Evolutionary conservation across 2,113 vertebrate species (phyloP), one percentile per base, ranked within the genome.

Genomic region (Hystrix cristata): DNA sequence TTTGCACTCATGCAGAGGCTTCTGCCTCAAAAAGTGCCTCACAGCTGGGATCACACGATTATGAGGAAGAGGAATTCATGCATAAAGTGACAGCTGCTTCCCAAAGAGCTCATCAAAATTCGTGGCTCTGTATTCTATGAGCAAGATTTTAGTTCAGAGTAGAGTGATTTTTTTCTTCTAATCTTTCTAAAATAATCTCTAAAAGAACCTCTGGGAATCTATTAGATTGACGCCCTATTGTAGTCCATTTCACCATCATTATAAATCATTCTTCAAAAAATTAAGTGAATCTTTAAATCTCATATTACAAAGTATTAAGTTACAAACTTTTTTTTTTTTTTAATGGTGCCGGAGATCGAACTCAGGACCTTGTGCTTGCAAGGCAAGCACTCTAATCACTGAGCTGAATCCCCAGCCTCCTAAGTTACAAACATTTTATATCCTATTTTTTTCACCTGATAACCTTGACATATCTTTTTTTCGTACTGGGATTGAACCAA

Each of bases 161-260:
- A 31, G 25, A 91, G 67, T 69, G n/a, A 86, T 85, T 83, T 93
- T 82, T 86, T 46, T 94, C 31, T 53, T 94, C 31, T 53, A 62
- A 34, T 86, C 53, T 94, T 96, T 83, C 43, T 81, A 92, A 79
- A 87, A 74, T 92, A 62, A 94, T 94, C 59, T 80, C 53, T 88
- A 69, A 90, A 88, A 48, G 55, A 92, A 62, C 4, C 38, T 96
- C 57, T 87, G 72, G 48, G 25, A 88, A 16, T 13, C 62, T 82
- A 7, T 96, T 83, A 92, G 62, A 80, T 31, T 25, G 2, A 93
- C 95, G 55, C 15, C 29, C 65, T 88, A 57, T 69, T 69, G n/a
- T 94, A 21, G 4, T 51, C 46, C 94, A 2, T 85, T 91, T 94
- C n/a, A 46, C 81, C 19, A 85, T 89, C 3, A 81, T 96, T 95